Percentiles rank a stretch among this genome's conserved stretches.
Evolutionary conservation across 2,113 vertebrate genomes (phyloP).

Genomic region (Cryptoleucopteryx plumbea): DNA sequence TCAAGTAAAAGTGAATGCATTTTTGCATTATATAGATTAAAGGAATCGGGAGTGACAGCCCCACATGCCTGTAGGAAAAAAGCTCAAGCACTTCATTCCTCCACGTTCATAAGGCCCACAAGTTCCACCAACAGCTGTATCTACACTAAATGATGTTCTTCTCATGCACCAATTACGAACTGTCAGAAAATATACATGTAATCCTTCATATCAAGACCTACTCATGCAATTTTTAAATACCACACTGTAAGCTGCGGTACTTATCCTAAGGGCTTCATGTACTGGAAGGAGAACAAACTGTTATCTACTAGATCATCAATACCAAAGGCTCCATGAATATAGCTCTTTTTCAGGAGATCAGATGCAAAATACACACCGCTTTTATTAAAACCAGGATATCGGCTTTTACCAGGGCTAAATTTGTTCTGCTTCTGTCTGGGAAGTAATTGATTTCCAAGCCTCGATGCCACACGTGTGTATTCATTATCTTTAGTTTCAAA

Average conservation of each 20-base stretch:
- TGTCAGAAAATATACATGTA: conserved; percentile 5
- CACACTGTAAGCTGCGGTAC: neutral
- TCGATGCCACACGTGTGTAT: neutral
- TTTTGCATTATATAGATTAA: neutral
- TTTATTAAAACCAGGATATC: neutral
- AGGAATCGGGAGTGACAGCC: neutral
- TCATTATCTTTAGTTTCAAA: neutral
- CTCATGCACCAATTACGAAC: neutral
- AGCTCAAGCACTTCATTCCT: neutral
- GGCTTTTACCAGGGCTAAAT: neutral
- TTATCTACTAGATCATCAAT: neutral
- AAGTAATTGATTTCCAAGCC: neutral
- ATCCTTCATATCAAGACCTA: neutral
- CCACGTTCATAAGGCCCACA: neutral
- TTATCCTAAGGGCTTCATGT: neutral
- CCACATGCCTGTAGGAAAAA: neutral
- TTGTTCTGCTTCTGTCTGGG: neutral
- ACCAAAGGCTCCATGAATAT: neutral
- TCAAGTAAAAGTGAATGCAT: neutral
- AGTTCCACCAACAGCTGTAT: neutral
- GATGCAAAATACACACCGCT: neutral
- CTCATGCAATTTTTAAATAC: conserved; percentile 3
- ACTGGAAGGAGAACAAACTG: neutral
- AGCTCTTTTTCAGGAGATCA: neutral
- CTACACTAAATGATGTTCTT: neutral